Conservation (phyloP, 2,888 invertebrate genomes). For the Bombylius discolor region DNA sequence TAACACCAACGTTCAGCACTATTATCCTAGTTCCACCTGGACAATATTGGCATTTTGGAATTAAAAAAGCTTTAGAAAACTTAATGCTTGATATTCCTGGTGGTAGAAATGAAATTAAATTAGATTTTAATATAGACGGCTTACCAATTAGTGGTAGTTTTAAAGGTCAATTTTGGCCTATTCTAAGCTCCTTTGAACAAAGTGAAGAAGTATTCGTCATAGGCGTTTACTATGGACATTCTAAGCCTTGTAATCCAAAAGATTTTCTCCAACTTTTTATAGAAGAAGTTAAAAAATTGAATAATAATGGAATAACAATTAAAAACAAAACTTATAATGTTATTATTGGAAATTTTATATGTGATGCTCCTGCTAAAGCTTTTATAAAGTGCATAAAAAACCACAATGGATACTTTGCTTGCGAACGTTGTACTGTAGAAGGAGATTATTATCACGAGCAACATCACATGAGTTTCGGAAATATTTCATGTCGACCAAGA, state of each 20-base stretch:
- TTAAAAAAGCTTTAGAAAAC: background rate
- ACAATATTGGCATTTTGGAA: slow-evolving; percentile 2
- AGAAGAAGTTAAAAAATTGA: background rate
- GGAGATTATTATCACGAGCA: slow-evolving; percentile 1
- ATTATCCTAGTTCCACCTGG: background rate
- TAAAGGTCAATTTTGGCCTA: slow-evolving; percentile 5
- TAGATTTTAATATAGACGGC: slow-evolving; percentile 5
- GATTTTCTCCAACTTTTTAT: background rate
- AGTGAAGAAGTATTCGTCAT: background rate
- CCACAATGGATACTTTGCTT: slow-evolving; percentile 3
- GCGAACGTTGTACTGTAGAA: slow-evolving; percentile 2
- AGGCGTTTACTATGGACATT: slow-evolving; percentile 1
- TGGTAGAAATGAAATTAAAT: background rate
- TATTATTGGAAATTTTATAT: slow-evolving; percentile 1
- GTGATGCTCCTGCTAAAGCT: slow-evolving; percentile 1
- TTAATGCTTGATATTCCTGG: background rate
- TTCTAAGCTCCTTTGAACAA: background rate
- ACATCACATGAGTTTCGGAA: background rate
- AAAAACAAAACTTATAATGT: background rate
- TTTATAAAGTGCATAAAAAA: slow-evolving; percentile 2
- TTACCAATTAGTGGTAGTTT: slow-evolving; percentile 2
- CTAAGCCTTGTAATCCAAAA: background rate
- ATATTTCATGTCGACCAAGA: background rate
- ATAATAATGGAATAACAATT: background rate
- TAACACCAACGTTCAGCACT: background rate